Base-by-base conservation (phyloP, 2,888 invertebrate genomes). In the Aleiodes alternator region DNA sequence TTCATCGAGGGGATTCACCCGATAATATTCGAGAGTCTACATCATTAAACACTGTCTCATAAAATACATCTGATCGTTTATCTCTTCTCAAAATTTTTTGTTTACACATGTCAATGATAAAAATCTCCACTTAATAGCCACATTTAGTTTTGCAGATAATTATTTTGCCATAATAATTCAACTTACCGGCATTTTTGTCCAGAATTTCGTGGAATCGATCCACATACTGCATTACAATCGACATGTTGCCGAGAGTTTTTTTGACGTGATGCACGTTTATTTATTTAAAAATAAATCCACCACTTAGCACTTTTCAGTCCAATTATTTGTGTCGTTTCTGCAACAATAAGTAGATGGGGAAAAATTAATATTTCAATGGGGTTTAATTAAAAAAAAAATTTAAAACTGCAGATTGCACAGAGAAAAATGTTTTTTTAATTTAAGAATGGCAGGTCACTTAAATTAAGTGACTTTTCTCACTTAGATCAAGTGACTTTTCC, bases 171-270 rank as follows among this genome's bases (percentile, higher is more conserved):
- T 7, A 11, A 53, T 14, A 9, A 48, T 55, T 61, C 73, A 69
- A 91, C 94, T 93, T 90, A 96, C 96, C 96, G 92, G 95, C 94
- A 92, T 95, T 92, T 92, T 94, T 94, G 90, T 96, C 94, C 92
- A 96, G 93, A 90, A 94, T 93, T 90, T 93, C 92, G 90, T 95
- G 94, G 91, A 96, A 93, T 90, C 92, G 93, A 90, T 94, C 94
- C 91, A 95, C 92, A 90, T 94, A 94, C 90, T 94, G 93, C 92
- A 95, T 92, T 91, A 96, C 92, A 91, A 95, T 92, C 91, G 95
- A 95, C 96, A 96, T 96, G 89, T 80, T 81, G 76, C 77, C 72
- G 69, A 77, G 69, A 66, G 38, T 23, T 43, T 4, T 43, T 4
- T 68, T 72, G 69, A 8, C 8, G 38, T 72, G 66, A 74, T 48